A percentile compares a stretch with the other conserved stretches of the same genome.
These are phyloP conservation scores for Phlogophora meticulosa DNA, from an alignment of 2,888 invertebrate species.

Conservation along the genomic window DNA sequence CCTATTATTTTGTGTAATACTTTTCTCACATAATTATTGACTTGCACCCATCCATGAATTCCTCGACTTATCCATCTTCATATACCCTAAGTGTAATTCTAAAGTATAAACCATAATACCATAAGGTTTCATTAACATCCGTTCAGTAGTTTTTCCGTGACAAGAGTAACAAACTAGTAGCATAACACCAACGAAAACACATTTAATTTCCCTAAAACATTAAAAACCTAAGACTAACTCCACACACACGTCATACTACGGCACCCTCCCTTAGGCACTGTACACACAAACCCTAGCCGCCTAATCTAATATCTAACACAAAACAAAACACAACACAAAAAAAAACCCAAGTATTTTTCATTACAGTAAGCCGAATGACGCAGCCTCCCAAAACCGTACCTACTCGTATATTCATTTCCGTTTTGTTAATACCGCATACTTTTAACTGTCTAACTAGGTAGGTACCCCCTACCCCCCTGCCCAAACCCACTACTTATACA, in stretches of 20 bases:
- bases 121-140: too few relatives aligned
- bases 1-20: too few relatives aligned
- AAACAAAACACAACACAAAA: constrained; percentile 73
- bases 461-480: constrained; percentile 73
- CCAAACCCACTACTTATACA: constrained; percentile 88
- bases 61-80: too few relatives aligned
- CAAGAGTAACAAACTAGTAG: too few relatives aligned
- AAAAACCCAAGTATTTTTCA: constrained; percentile 87
- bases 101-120: too few relatives aligned
- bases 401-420: constrained; percentile 91
- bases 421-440: constrained; percentile 91
- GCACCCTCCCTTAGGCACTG: not conserved
- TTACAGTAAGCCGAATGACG: constrained; percentile 88
- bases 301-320: constrained; percentile 56
- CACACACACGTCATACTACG: not conserved
- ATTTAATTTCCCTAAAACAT: not conserved
- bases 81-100: too few relatives aligned
- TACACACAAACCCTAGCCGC: constrained; percentile 32
- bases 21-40: too few relatives aligned
- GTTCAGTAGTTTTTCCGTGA: too few relatives aligned
- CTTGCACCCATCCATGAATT: too few relatives aligned
- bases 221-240: not conserved
- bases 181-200: not conserved
- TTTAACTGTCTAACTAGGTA: constrained; percentile 91
- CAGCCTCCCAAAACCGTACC: constrained; percentile 87